Evolutionary conservation across 1,140 invertebrate genomes (phyloP).

Genomic region (Daktulosphaira vitifoliae): DNA sequence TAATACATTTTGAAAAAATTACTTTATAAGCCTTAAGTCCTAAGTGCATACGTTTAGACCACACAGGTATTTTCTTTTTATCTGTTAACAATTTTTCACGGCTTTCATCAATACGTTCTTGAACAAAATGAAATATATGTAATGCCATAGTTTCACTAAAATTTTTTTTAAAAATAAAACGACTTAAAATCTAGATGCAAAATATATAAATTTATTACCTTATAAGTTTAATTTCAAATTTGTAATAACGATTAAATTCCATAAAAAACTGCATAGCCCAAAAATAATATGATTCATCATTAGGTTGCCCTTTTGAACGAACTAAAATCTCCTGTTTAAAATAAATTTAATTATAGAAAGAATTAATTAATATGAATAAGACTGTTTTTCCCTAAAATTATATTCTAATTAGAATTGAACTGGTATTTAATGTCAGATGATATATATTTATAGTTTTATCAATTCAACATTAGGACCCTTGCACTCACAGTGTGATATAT

Average conservation of each 20-base stretch:
- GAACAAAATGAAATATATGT: slow-evolving; percentile 83
- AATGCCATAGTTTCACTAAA: slow-evolving; percentile 81
- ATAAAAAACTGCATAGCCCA: slow-evolving; percentile 94
- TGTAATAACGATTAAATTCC: slow-evolving; percentile 85
- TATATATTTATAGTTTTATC: no score
- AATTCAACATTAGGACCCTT: no score
- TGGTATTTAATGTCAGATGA: no score
- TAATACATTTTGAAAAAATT: no score
- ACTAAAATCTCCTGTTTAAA: slow-evolving; percentile 52
- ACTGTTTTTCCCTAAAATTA: no score
- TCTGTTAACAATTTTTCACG: slow-evolving; percentile 78
- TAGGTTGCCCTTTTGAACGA: slow-evolving; percentile 52
- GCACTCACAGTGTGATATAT: no score
- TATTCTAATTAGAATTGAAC: no score
- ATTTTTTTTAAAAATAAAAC: slow-evolving; percentile 14
- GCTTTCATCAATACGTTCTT: slow-evolving; percentile 82
- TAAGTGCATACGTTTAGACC: slow-evolving; percentile 76
- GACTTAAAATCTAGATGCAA: neutral
- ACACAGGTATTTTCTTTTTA: slow-evolving; percentile 73
- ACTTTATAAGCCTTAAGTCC: slow-evolving; percentile 62
- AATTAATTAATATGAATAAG: neutral
- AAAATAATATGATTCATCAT: slow-evolving; percentile 89
- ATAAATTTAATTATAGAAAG: neutral
- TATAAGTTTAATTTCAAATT: slow-evolving; percentile 78
- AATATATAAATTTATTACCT: slow-evolving; percentile 51